Evolutionary conservation across 2,113 vertebrate genomes (phyloP), one percentile per base, ranked within the genome.

Genomic region (Pleuronectes platessa): DNA sequence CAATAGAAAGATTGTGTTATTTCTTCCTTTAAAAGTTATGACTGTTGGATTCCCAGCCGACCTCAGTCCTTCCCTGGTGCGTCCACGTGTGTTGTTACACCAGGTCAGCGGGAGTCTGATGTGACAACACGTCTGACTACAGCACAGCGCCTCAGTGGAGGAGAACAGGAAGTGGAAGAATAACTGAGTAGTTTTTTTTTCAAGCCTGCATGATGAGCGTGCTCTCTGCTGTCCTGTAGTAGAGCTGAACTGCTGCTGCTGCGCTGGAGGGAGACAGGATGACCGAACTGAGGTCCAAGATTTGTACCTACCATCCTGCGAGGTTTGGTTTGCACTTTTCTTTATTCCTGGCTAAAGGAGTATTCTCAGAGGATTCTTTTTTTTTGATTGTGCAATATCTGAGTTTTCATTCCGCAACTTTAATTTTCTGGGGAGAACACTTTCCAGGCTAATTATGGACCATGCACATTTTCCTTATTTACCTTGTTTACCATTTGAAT

Each of bases 141-240:
- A 40, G 18, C 5, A 23, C 40, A 6, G 55, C 1, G 0, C 11
- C 17, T 74, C 42, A 69, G 63, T 37, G 0, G 62, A 40, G 9
- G 55, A 49, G 49, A 74, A 74, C 77, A 71, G 70, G 77, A 86
- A 81, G 62, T 68, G 55, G 61, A 53, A 37, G 31, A 21, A 58
- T 5, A 40, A 24, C 56, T 31, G 23, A 31, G 31, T n/a, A n/a
- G n/a, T n/a, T 21, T 26, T 26, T 21, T 35, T 7, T 58, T 58
- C 8, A 6, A 60, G 68, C 27, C 42, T 70, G 54, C 14, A 10
- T 54, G 69, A 17, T 63, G 49, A n/a, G 53, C 27, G 24, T 64
- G 11, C 4, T 26, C n/a, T 26, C 27, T 77, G 61, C 40, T 40
- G 27, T n/a, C 14, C 3, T n/a, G 58, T 5, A 23, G 53, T 37